These are phyloP conservation scores for Tapirus terrestris DNA, from an alignment of 2,113 vertebrate species.

Conservation along the genomic window DNA sequence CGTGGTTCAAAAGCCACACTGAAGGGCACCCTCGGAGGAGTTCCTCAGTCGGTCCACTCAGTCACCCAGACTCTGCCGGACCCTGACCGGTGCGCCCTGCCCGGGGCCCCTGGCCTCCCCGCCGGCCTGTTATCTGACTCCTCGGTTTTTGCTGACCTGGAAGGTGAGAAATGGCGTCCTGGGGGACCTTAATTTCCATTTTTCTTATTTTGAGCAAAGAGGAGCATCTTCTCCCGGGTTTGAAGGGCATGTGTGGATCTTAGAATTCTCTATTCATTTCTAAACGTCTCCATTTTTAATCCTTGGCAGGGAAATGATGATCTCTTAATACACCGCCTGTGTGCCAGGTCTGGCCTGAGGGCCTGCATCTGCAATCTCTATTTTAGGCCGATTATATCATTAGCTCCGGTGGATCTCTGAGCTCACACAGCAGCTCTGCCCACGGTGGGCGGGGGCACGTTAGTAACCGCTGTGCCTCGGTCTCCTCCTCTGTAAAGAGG, in stretches of 20 bases:
- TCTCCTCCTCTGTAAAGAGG: neutral
- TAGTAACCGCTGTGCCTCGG: neutral
- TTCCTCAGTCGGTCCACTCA: accelerated
- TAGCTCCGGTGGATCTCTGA: accelerated
- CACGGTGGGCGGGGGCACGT: too few species aligned
- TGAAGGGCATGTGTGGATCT: too few species aligned
- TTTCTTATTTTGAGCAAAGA: too few species aligned
- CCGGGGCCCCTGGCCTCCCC: neutral
- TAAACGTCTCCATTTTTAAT: neutral
- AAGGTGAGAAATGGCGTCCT: neutral
- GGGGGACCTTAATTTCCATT: neutral
- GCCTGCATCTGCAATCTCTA: too few species aligned
- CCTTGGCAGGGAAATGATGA: neutral
- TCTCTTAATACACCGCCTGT: accelerated
- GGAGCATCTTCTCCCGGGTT: neutral
- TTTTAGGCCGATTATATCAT: accelerated
- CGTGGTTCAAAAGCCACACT: neutral
- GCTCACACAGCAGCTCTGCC: neutral
- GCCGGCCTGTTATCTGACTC: accelerated
- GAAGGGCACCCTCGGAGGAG: neutral
- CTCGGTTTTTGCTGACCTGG: neutral
- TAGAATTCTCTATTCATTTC: neutral
- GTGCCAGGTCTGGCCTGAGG: neutral
- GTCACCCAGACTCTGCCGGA: neutral
- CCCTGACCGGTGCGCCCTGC: neutral